Conservation (phyloP, 2,888 invertebrate genomes). For the Bombylius discolor region DNA sequence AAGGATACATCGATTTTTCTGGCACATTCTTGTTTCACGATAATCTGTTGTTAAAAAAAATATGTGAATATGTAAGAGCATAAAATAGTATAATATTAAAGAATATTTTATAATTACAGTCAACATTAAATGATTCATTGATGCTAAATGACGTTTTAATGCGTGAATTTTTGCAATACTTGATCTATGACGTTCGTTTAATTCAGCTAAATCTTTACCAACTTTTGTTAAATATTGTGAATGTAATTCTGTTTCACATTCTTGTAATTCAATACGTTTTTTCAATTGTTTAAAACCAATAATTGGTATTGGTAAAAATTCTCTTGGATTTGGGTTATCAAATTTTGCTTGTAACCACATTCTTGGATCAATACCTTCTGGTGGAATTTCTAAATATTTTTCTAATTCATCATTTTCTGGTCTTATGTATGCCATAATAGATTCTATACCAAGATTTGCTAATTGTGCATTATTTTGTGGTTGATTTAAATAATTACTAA, state of each 20-base stretch:
- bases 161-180: slow-evolving; percentile 71
- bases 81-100: no score
- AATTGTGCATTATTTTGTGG: slow-evolving; percentile 59
- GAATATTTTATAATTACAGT: slow-evolving; percentile 41
- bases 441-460: slow-evolving; percentile 54
- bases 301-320: slow-evolving; percentile 86
- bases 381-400: slow-evolving; percentile 83
- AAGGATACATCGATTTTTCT: slow-evolving; percentile 80
- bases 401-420: slow-evolving; percentile 68
- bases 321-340: slow-evolving; percentile 86
- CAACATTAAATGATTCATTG: slow-evolving; percentile 70
- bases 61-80: no score
- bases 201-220: slow-evolving; percentile 58
- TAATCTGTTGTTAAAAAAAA: slow-evolving; percentile 44
- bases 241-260: slow-evolving; percentile 71
- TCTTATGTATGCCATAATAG: slow-evolving; percentile 57
- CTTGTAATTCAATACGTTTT: slow-evolving; percentile 70
- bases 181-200: slow-evolving; percentile 69
- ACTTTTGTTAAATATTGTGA: slow-evolving; percentile 68
- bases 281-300: slow-evolving; percentile 75
- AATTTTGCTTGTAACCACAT: slow-evolving; percentile 93
- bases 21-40: slow-evolving; percentile 75
- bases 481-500: slow-evolving; percentile 57
- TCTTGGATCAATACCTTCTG: slow-evolving; percentile 78
- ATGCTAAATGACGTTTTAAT: slow-evolving; percentile 64